Evolutionary conservation across 2,113 vertebrate species (phyloP).

Genomic region (Mus musculus): GRCm39 chr8:115266001-115266500

Average conservation of each 20-base stretch:
- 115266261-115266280: neutral
- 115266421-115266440: neutral
- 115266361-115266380: neutral
- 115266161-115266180: neutral
- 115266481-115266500: neutral
- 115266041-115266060: neutral
- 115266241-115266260: neutral
- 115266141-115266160: neutral
- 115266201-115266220: neutral
- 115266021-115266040: accelerated
- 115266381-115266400: neutral
- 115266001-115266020: too few species aligned
- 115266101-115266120: neutral
- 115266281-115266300: neutral
- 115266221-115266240: neutral
- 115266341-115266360: too few species aligned
- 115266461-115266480: neutral
- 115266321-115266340: neutral
- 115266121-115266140: neutral
- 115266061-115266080: neutral
- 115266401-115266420: neutral
- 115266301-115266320: neutral
- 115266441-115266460: neutral
- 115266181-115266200: neutral
- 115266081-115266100: neutral